Percentiles rank a stretch among this genome's conserved stretches.
Evolutionary conservation across 2,888 invertebrate genomes (phyloP).

Genomic region (Hyppa rectilinea): DNA sequence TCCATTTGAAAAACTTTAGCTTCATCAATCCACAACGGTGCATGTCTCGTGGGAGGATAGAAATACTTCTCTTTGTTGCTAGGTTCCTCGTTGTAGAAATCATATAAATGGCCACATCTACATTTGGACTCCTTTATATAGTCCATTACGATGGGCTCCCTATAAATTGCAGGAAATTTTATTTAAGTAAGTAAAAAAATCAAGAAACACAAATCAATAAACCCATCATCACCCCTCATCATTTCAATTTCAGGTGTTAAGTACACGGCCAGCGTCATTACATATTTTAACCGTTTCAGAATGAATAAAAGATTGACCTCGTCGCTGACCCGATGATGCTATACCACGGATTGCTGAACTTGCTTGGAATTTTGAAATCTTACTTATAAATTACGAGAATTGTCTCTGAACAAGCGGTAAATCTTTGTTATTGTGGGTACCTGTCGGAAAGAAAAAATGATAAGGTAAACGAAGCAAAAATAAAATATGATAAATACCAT

Average conservation of each 20-base stretch:
- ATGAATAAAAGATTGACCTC: not conserved
- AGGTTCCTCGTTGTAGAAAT: conserved; percentile 73
- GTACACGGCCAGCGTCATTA: not conserved
- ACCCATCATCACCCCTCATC: not conserved
- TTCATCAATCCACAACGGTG: conserved; percentile 77
- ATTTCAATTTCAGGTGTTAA: not conserved
- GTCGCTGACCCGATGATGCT: not conserved
- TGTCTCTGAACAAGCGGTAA: not conserved
- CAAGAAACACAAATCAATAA: not conserved
- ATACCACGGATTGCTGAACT: not conserved
- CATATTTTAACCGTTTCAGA: not conserved
- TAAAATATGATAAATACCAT: conserved; percentile 65
- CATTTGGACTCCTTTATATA: conserved; percentile 79
- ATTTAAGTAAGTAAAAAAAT: not conserved
- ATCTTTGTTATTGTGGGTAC: not conserved
- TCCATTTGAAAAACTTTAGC: conserved; percentile 84
- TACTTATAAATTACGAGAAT: not conserved
- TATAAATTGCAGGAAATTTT: conserved; percentile 55
- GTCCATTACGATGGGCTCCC: conserved; percentile 78
- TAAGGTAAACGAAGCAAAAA: not conserved
- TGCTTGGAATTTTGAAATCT: not conserved
- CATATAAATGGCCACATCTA: conserved; percentile 84
- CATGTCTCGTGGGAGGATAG: conserved; percentile 76
- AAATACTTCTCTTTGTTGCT: conserved; percentile 78
- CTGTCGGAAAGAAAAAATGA: not conserved